Base-by-base conservation (phyloP, 2,888 invertebrate species). In the Pomacea canaliculata region DNA sequence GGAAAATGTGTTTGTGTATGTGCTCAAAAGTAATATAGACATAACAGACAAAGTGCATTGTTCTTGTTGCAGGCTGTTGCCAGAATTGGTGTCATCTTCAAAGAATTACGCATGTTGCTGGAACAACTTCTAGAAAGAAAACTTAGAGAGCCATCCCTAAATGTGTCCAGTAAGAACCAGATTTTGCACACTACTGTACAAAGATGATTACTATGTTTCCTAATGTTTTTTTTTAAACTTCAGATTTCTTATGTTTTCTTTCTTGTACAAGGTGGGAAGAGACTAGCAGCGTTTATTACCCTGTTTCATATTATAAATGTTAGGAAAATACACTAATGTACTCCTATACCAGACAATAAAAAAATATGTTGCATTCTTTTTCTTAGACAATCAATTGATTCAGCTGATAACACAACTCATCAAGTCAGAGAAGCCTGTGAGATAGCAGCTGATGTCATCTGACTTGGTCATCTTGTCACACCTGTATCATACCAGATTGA, bases 11-110 rank as follows among this genome's bases (percentile, higher is more conserved):
- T 16, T 13, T 18, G 23, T 62, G 19, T n/a, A 7, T n/a, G 18
- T 71, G 56, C n/a, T 56, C 56, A 7, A 4, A 18, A 1, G 62
- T 69, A 23, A 69, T 9, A 69, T 18, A 37, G 67, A 18, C 0
- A 10, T 13, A 19, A n/a, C 13, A 37, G 46, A 46, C 3, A 48
- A 12, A 70, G 16, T 23, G 16, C 51, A 48, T 23, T 59, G 59
- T 18, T 63, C 73, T 56, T 76, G n/a, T 80, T 81, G 13, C 78
- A 89, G 87, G 86, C 89, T 19, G 86, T 82, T 71, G 90, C 90
- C 8, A 87, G 85, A 76, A 88, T 88, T 56, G 89, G 87, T 10
- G 90, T 90, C 48, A 87, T 90, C 65, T 90, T 89, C 81, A 89
- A 87, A 73, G 90, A 90, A 76, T 80, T 89, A 67, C 73, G 90